A percentile compares a stretch with the other conserved stretches of the same genome.
These are phyloP conservation scores for Pristiophorus japonicus DNA, from an alignment of 2,113 vertebrate species.

Conservation along the genomic window DNA sequence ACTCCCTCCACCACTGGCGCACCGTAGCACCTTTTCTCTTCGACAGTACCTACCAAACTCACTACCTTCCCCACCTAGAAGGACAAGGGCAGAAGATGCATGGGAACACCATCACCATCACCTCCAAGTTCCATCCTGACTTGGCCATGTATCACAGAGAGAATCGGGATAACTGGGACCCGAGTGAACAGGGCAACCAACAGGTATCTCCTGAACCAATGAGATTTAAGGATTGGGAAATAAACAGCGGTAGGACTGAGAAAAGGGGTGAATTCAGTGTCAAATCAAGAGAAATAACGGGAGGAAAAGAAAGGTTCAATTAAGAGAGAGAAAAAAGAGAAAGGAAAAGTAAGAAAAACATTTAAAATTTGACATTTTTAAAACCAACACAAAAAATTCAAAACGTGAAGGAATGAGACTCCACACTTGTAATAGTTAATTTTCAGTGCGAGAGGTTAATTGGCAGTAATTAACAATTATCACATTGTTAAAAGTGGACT, in stretches of 20 bases:
- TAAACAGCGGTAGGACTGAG: not conserved
- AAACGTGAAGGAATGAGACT: not conserved
- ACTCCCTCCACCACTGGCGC: too few species aligned
- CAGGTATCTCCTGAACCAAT: not conserved
- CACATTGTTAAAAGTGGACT: not conserved
- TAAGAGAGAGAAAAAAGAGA: not conserved
- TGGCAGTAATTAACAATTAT: conserved; percentile 21
- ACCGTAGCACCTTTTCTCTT: too few species aligned
- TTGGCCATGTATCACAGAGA: too few species aligned
- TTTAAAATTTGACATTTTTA: not conserved
- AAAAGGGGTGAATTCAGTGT: not conserved
- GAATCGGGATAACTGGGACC: not conserved
- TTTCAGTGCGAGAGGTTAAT: not conserved
- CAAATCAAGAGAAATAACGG: not conserved
- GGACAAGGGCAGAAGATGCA: too few species aligned
- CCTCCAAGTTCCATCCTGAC: too few species aligned
- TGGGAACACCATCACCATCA: too few species aligned
- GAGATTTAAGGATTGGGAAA: not conserved
- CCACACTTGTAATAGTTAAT: not conserved
- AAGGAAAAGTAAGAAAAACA: not conserved
- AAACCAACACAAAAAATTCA: not conserved
- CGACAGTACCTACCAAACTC: too few species aligned
- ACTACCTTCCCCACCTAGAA: too few species aligned
- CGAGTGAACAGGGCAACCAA: not conserved
- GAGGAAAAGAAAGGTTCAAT: not conserved